Conservation (phyloP, 2,113 vertebrate genomes). For the Pipa parva region DNA sequence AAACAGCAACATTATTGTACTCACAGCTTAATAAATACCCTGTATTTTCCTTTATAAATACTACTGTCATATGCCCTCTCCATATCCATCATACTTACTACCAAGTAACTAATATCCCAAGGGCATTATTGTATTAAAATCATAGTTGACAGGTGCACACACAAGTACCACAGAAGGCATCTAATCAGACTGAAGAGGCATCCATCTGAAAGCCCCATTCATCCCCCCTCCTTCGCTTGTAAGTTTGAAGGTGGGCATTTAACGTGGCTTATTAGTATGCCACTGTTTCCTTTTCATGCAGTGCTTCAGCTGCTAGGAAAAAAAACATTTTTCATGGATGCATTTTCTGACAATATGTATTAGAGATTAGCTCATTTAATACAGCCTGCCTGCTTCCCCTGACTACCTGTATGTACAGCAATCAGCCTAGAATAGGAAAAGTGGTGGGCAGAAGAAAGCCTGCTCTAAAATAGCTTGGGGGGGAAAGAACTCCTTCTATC, state of each 20-base stretch:
- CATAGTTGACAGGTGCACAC: constrained; percentile 29
- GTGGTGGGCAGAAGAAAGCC: constrained; percentile 31
- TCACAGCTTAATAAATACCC: too few relatives aligned
- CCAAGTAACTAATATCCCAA: constrained; percentile 31
- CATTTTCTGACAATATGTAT: constrained; percentile 30
- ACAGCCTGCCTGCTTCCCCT: constrained; percentile 36
- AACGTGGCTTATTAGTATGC: constrained; percentile 33
- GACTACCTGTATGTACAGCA: constrained; percentile 38
- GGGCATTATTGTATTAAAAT: constrained; percentile 35
- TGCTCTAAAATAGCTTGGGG: constrained; percentile 26
- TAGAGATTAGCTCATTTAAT: constrained; percentile 40
- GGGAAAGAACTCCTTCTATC: constrained; percentile 33
- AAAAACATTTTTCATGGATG: constrained; percentile 34
- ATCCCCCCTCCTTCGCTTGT: neutral
- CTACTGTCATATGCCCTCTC: neutral
- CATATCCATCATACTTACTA: constrained; percentile 22
- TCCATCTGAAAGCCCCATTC: neutral
- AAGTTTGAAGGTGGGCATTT: constrained; percentile 36
- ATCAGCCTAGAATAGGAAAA: constrained; percentile 40
- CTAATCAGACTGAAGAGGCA: constrained; percentile 26
- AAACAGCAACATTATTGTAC: too few relatives aligned
- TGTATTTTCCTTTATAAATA: too few relatives aligned
- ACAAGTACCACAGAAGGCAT: constrained; percentile 26
- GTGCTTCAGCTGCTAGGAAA: constrained; percentile 34
- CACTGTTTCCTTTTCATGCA: constrained; percentile 22